Evolutionary conservation across 2,888 invertebrate species (phyloP).

Genomic region (Papilio demoleus): DNA sequence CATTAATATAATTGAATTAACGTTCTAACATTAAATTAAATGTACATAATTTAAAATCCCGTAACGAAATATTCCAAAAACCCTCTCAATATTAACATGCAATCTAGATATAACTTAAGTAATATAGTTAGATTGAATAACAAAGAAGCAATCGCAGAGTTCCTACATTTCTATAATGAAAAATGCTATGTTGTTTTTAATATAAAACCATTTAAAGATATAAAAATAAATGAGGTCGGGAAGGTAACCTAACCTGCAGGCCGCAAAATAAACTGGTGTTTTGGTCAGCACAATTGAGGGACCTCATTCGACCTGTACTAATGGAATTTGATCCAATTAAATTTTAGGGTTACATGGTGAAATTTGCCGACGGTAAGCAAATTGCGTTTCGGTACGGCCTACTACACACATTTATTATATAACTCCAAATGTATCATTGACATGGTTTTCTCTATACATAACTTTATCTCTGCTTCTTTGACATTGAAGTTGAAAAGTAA

Average conservation of each 20-base stretch:
- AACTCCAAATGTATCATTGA: not conserved
- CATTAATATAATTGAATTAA: not conserved
- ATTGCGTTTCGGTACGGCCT: constrained; percentile 72
- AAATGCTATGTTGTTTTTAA: not conserved
- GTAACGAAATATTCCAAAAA: no score
- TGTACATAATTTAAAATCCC: not conserved
- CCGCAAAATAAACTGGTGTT: constrained; percentile 71
- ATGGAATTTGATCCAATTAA: constrained; percentile 84
- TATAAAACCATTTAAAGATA: not conserved
- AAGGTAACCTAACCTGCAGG: constrained; percentile 42
- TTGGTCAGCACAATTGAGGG: constrained; percentile 79
- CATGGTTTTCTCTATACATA: not conserved
- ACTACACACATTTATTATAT: constrained; percentile 49
- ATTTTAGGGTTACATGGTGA: constrained; percentile 78
- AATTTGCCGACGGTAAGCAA: constrained; percentile 59
- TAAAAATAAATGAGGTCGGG: not conserved
- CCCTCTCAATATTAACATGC: no score
- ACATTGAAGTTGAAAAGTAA: not conserved
- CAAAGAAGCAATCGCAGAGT: no score
- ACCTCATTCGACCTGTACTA: constrained; percentile 79
- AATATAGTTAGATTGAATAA: no score
- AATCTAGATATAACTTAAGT: no score
- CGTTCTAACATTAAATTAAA: not conserved
- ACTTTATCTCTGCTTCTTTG: not conserved
- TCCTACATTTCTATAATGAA: not conserved